These are phyloP conservation scores for Orchesellides sinensis DNA, from an alignment of 2,888 invertebrate species.

Conservation along the genomic window DNA sequence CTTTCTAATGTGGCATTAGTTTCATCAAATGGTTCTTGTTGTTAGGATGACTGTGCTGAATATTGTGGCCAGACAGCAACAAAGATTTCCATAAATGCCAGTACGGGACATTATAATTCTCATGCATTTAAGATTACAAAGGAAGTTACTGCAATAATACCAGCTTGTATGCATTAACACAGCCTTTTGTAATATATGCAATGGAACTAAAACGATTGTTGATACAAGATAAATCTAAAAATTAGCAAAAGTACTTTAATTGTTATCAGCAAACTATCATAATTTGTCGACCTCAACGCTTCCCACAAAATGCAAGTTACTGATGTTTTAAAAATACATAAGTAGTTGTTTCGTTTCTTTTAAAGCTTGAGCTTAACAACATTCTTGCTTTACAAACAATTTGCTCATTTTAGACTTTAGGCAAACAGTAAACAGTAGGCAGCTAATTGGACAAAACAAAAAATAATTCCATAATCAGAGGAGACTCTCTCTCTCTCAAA, in stretches of 20 bases:
- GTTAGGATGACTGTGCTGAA: no score
- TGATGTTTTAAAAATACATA: no score
- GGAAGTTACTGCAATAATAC: background rate
- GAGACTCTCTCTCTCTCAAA: no score
- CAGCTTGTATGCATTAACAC: no score
- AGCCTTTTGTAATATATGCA: background rate
- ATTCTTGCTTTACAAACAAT: no score
- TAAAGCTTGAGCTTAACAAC: no score
- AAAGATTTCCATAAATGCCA: background rate
- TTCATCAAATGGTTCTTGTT: constrained; percentile 14
- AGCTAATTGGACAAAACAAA: constrained; percentile 5
- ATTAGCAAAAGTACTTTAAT: background rate
- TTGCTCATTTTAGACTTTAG: no score
- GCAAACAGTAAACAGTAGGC: constrained; percentile 2
- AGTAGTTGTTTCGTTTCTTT: no score
- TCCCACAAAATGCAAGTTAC: no score
- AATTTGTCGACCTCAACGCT: background rate
- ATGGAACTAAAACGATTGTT: background rate
- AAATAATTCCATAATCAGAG: background rate
- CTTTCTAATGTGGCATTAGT: constrained; percentile 37
- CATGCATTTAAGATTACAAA: background rate
- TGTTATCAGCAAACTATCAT: background rate
- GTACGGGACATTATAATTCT: background rate
- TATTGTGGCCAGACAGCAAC: background rate
- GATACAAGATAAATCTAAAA: background rate